These are phyloP conservation scores for Choristoneura rosaceana DNA, from an alignment of 2,888 invertebrate genomes.

Conservation along the genomic window DNA sequence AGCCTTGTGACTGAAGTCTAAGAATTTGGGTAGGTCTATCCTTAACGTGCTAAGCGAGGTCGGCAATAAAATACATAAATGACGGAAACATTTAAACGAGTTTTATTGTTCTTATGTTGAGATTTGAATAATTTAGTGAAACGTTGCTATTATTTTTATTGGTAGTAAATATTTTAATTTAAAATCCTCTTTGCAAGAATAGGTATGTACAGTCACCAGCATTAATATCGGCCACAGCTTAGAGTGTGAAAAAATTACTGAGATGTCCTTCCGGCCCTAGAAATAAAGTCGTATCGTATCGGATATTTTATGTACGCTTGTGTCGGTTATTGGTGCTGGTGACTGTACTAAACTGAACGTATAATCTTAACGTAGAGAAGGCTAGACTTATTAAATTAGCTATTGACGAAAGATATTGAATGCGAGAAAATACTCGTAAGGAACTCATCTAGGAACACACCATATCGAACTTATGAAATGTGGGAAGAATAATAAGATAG, in stretches of 20 bases:
- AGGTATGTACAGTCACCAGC: no score
- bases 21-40: conserved; percentile 26
- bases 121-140: not conserved
- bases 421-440: not conserved
- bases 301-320: no score
- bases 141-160: not conserved
- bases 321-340: no score
- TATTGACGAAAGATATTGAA: not conserved
- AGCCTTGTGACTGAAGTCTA: conserved; percentile 12
- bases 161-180: not conserved
- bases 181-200: not conserved
- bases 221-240: no score
- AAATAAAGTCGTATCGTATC: no score
- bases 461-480: conserved; percentile 49
- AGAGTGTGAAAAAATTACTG: no score
- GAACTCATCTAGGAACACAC: conserved; percentile 43
- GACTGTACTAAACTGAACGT: not conserved
- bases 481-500: conserved; percentile 42
- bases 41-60: conserved; percentile 21
- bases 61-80: conserved; percentile 26
- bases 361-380: not conserved
- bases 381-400: not conserved
- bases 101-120: conserved; percentile 1
- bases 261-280: no score
- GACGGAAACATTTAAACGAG: conserved; percentile 16